phyloP scores from a whole-genome alignment of 2,113 vertebrate species.

The Procavia capensis region DNA sequence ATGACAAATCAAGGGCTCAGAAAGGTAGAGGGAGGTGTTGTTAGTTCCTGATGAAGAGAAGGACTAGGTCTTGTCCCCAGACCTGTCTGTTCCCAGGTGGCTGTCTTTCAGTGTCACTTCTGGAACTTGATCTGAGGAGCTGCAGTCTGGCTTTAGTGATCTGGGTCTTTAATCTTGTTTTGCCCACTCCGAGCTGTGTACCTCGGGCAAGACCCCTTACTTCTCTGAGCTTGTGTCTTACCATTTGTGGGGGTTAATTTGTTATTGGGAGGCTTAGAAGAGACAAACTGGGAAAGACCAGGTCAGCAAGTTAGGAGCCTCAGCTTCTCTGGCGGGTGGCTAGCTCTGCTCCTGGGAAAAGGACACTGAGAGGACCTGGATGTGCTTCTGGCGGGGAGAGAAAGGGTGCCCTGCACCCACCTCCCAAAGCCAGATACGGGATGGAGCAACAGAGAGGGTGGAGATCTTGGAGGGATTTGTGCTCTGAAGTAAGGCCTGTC shows the following conservation, averaged over 20 bases:
- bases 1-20: not conserved
- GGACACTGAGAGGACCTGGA: too few species aligned
- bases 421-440: not conserved
- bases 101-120: not conserved
- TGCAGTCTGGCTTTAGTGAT: not conserved
- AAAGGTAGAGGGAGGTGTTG: not conserved
- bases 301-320: not conserved
- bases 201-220: not conserved
- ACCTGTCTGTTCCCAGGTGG: not conserved
- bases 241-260: rapidly evolving
- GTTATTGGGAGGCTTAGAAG: not conserved
- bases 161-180: not conserved
- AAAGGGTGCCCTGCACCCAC: not conserved
- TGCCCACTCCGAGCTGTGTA: not conserved
- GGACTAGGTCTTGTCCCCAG: not conserved
- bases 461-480: not conserved
- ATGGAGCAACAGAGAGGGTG: not conserved
- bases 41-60: not conserved
- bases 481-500: constrained; percentile 17
- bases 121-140: not conserved
- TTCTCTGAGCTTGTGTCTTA: not conserved
- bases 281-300: not conserved
- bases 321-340: not conserved
- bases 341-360: not conserved
- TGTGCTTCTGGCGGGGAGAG: too few species aligned